Conservation (phyloP, 2,888 invertebrate genomes). For the Pelosia muscerda region DNA sequence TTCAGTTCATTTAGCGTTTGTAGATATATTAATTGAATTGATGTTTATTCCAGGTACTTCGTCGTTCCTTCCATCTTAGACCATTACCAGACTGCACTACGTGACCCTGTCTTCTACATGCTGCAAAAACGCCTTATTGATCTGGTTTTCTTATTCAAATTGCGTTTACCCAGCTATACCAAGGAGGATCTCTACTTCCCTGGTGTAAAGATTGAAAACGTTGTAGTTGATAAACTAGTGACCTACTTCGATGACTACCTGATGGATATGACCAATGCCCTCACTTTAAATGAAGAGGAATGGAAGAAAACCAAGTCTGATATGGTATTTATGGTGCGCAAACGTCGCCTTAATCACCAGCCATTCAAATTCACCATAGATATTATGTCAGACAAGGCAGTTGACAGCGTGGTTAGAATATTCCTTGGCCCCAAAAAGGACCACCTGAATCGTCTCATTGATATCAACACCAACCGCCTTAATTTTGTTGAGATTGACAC, state of each 20-base stretch:
- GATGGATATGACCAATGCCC: slow-evolving; percentile 88
- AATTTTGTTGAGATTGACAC: slow-evolving; percentile 89
- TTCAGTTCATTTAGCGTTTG: background rate
- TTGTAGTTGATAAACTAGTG: slow-evolving; percentile 88
- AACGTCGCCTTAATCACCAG: slow-evolving; percentile 89
- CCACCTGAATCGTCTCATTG: slow-evolving; percentile 83
- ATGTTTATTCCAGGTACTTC: slow-evolving; percentile 75
- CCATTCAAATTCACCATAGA: slow-evolving; percentile 87
- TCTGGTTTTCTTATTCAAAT: slow-evolving; percentile 87
- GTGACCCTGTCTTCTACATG: slow-evolving; percentile 91
- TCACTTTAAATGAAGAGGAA: slow-evolving; percentile 80
- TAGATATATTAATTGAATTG: background rate
- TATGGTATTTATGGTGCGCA: slow-evolving; percentile 85
- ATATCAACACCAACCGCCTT: slow-evolving; percentile 86
- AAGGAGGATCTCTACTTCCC: slow-evolving; percentile 88
- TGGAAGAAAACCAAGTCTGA: slow-evolving; percentile 80
- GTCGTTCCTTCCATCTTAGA: slow-evolving; percentile 87
- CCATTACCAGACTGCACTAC: slow-evolving; percentile 88
- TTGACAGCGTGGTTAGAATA: slow-evolving; percentile 88
- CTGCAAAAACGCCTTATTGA: slow-evolving; percentile 88
- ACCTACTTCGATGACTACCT: slow-evolving; percentile 91
- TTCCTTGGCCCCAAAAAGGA: slow-evolving; percentile 91
- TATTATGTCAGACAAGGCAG: slow-evolving; percentile 85
- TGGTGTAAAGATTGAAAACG: slow-evolving; percentile 88
- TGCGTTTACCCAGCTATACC: slow-evolving; percentile 87